phyloP scores from a whole-genome alignment of 2,888 invertebrate genomes.

The Drosophila formosana region DNA sequence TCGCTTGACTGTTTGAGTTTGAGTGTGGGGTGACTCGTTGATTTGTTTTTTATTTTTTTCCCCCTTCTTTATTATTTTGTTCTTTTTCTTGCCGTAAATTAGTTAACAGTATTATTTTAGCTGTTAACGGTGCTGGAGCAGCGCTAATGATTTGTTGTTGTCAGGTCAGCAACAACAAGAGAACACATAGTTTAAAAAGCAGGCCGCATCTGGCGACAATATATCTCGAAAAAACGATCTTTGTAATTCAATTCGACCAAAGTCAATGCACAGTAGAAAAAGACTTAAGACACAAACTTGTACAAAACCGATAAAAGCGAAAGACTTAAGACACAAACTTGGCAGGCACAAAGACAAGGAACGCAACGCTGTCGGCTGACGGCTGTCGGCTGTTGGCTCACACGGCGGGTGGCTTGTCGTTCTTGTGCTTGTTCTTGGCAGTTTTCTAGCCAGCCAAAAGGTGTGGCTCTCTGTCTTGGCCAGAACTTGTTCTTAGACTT shows the following conservation, averaged over 20 bases:
- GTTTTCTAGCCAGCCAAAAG: constrained; percentile 62
- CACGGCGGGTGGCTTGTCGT: constrained; percentile 37
- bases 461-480: constrained; percentile 56
- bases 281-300: constrained; percentile 73
- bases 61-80: constrained; percentile 27
- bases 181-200: constrained; percentile 32
- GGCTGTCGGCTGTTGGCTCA: constrained; percentile 31
- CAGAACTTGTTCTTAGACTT: constrained; percentile 66
- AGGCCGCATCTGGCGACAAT: constrained; percentile 40
- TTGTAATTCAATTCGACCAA: constrained; percentile 53
- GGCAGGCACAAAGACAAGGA: constrained; percentile 15
- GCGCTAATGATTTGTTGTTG: constrained; percentile 66
- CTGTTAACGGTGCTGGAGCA: constrained; percentile 64
- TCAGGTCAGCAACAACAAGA: constrained; percentile 24
- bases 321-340: constrained; percentile 73
- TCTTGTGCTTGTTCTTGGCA: constrained; percentile 23
- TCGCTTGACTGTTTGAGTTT: constrained; percentile 8
- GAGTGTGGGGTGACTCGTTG: constrained; percentile 61
- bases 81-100: constrained; percentile 62
- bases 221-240: constrained; percentile 5
- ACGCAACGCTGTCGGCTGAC: constrained; percentile 45
- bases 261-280: constrained; percentile 48
- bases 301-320: constrained; percentile 34
- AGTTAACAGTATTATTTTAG: constrained; percentile 75
- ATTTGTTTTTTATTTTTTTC: constrained; percentile 48